Base-by-base conservation (phyloP, 2,113 vertebrate species). In the Corydoras maculifer region DNA sequence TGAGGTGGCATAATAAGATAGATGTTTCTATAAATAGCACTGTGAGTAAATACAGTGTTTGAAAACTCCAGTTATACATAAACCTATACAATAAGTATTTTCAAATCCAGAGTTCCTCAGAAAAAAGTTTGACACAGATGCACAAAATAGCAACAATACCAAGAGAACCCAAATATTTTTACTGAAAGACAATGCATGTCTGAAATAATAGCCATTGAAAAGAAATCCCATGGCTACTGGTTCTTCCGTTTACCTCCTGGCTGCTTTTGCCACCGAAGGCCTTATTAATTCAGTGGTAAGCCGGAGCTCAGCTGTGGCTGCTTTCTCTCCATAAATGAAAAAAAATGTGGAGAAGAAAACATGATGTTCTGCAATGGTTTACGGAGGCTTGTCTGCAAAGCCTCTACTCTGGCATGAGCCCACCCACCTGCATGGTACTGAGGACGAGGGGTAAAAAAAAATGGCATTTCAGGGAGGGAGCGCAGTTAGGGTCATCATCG, bases 181-280 rank as follows among this genome's bases (percentile, higher is more conserved):
- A 66, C 67, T 3, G 62, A 66, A 63, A 75, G 32, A 32, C 8
- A 68, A 58, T 73, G 57, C 60, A 61, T 51, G 67, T 69, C 67
- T 70, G 73, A 67, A 79, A 74, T 75, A 77, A 73, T 32, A 57
- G 59, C 71, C 79, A 77, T 75, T 81, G 80, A 77, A 73, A 71
- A 75, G 77, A 72, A 77, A 66, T 81, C 80, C 77, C 67, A 49
- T 25, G 32, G 73, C 70, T 70, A 60, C 48, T 30, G 80, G 64
- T 73, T 64, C 54, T 70, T 72, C 69, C 57, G 49, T 66, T 74
- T 65, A 14, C 75, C 65, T 72, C 60, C 69, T 30, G 57, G 30
- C 63, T 74, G 70, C 31, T 58, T 71, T 65, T 66, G 57, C 70
- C 29, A 32, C 68, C 69, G 61, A 77, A 79, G 68, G 53, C 74